Base-by-base conservation (phyloP, 2,888 invertebrate genomes). In the Melolontha melolontha region DNA sequence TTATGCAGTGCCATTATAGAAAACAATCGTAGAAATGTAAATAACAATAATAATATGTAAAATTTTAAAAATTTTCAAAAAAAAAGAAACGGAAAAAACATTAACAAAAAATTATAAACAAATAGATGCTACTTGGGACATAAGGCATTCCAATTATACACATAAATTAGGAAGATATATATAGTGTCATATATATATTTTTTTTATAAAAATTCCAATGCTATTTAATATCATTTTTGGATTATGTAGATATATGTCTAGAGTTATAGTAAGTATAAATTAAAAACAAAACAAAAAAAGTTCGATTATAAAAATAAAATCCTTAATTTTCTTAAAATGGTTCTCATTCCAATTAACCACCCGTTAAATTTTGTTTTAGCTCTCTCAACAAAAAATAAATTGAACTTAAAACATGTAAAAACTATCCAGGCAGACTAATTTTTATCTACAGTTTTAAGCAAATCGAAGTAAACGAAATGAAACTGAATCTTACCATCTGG, bases 401-500 rank as follows among this genome's bases (percentile, higher is more conserved):
- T 62, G 68, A 71, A 67, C 63, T 62, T 34, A 59, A 67, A 71
- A 71, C 68, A 68, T 69, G 69, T 69, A 71, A 69, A 68, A 70
- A 67, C 68, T 71, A 71, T 70, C 62, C 71, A 73, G 72, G 72
- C 70, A 70, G 67, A 69, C 71, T 71, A 72, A 67, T 62, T 64
- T 74, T 72, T 70, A 76, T 74, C 76, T 76, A 76, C 76, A 66
- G 68, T 70, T 70, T 72, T 70, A 75, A 76, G 76, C 76, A 72
- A 69, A 54, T 71, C 49, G 64, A 54, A 71, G 49, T 62, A 65
- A 57, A 68, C 64, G 62, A 66, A 71, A 70, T 66, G 77, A 81
- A 82, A 79, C 78, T 80, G 82, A 83, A 82, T 77, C 84, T 84
- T 84, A 84, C 84, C 84, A 82, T 84, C 84, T 84, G 80, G 75